Conservation (phyloP, 2,113 vertebrate species). For the Pampusana beccarii region DNA sequence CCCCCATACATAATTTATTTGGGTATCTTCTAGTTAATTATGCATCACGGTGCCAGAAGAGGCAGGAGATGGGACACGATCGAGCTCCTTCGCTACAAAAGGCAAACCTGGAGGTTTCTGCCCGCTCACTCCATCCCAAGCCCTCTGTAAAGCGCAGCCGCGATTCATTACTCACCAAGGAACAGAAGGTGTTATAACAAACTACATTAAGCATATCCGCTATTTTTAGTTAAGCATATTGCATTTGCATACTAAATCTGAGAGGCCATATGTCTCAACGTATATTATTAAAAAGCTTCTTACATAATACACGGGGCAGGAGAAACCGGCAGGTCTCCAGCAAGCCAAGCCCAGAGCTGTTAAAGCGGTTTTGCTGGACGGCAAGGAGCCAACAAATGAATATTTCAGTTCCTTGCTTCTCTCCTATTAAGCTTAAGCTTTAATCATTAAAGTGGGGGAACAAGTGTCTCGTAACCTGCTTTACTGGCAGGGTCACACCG, state of each 20-base stretch:
- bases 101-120: neutral
- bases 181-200: slow-evolving; percentile 57
- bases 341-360: neutral
- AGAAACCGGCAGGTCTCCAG: neutral
- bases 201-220: neutral
- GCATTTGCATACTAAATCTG: slow-evolving; percentile 54
- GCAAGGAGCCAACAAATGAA: neutral
- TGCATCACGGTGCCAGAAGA: rapidly evolving
- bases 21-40: neutral
- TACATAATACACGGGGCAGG: slow-evolving; percentile 32
- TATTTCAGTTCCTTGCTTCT: neutral
- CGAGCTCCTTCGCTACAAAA: neutral
- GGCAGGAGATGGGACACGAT: neutral
- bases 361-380: neutral
- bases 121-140: neutral
- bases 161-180: neutral
- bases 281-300: slow-evolving; percentile 60
- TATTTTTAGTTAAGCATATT: slow-evolving; percentile 69
- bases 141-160: neutral
- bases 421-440: neutral
- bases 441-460: neutral
- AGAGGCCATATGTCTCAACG: slow-evolving; percentile 55
- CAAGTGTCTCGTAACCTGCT: neutral
- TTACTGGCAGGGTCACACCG: neutral
- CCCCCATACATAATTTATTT: too few relatives aligned